Conservation (phyloP, 2,888 invertebrate genomes). For the Leucophenga maculata region DNA sequence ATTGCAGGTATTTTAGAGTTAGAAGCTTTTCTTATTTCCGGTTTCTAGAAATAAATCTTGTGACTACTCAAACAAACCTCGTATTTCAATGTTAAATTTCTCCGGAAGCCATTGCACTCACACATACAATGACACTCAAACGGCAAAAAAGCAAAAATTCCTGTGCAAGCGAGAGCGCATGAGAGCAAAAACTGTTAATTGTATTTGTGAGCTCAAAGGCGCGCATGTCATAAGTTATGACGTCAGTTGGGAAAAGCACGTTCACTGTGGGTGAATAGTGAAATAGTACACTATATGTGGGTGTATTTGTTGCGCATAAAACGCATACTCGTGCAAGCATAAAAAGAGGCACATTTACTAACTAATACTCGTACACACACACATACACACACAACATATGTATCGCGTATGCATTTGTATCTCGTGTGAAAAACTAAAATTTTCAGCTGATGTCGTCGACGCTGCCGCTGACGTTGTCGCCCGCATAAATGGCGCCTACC, state of each 20-base stretch:
- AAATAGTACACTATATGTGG: not conserved
- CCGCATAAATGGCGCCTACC: slow-evolving; percentile 9
- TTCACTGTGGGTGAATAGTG: too few relatives aligned
- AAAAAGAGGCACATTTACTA: not conserved
- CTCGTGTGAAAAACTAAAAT: not conserved
- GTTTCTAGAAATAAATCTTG: too few relatives aligned
- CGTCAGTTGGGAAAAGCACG: slow-evolving; percentile 57
- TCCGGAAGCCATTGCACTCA: not conserved
- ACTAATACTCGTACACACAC: not conserved
- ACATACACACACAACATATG: slow-evolving; percentile 11
- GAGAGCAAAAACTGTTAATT: too few relatives aligned
- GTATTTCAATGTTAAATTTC: too few relatives aligned
- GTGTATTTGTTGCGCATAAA: not conserved
- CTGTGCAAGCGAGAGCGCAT: too few relatives aligned
- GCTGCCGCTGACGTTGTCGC: slow-evolving; percentile 27
- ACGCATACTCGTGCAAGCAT: not conserved
- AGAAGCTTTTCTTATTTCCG: too few relatives aligned
- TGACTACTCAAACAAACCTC: too few relatives aligned
- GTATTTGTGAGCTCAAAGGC: not conserved
- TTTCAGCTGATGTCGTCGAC: slow-evolving; percentile 39
- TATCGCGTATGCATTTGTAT: not conserved
- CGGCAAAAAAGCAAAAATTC: not conserved
- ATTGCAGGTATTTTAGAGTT: too few relatives aligned
- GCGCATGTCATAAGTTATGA: slow-evolving; percentile 45
- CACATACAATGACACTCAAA: slow-evolving; percentile 14